phyloP scores from a whole-genome alignment of 1,140 invertebrate genomes.

The Drosophila repleta region DNA sequence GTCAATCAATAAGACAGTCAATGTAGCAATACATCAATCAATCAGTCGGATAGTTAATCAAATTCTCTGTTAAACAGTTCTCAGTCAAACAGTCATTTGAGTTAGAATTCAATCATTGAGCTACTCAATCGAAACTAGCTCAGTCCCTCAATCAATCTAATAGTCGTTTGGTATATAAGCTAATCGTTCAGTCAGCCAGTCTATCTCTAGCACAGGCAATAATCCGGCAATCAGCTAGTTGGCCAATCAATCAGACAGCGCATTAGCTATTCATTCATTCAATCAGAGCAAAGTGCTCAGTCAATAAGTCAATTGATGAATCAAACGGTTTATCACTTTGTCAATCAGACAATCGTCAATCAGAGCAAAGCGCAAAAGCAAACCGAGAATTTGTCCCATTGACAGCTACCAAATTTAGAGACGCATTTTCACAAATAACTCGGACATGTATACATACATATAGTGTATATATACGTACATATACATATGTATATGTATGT shows the following conservation, averaged over 20 bases:
- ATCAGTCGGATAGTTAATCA: too few species aligned
- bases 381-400: constrained; percentile 23
- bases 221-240: too few species aligned
- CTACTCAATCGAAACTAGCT: too few species aligned
- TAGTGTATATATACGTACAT: neutral
- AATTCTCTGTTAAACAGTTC: too few species aligned
- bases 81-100: too few species aligned
- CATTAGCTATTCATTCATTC: neutral
- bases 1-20: too few species aligned
- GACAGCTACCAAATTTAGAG: constrained; percentile 30
- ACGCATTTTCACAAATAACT: neutral
- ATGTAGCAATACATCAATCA: too few species aligned
- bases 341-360: neutral
- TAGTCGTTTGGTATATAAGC: too few species aligned
- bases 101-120: too few species aligned
- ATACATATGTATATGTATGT: neutral
- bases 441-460: neutral
- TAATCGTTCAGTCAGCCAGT: too few species aligned
- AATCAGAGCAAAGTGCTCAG: neutral
- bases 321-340: neutral
- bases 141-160: too few species aligned
- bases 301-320: neutral
- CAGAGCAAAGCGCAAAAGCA: constrained; percentile 6
- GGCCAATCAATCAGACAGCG: neutral
- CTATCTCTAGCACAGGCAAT: too few species aligned